phyloP scores from a whole-genome alignment of 2,113 vertebrate genomes.

The Hippopotamus amphibius region DNA sequence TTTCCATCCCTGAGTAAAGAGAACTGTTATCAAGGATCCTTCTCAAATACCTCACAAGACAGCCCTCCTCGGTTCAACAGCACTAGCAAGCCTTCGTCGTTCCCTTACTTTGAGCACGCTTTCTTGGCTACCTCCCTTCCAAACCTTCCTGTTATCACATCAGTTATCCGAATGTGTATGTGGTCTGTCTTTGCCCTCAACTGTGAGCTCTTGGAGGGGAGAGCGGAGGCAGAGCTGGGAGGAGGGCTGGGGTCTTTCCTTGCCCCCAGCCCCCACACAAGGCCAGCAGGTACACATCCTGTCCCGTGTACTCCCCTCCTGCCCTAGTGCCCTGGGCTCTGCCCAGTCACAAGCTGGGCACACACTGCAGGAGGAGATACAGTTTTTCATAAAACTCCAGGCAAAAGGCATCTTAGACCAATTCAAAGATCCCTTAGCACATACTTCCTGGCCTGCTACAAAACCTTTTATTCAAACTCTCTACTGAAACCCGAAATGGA shows the following conservation, averaged over 20 bases:
- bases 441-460: neutral
- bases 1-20: neutral
- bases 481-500: neutral
- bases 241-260: neutral
- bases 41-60: neutral
- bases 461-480: neutral
- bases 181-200: no score
- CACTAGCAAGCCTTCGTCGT: neutral
- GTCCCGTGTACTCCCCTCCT: neutral
- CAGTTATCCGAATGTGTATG: no score
- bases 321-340: neutral
- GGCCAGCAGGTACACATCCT: no score
- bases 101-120: neutral
- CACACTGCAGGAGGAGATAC: fast-evolving
- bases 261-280: neutral
- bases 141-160: neutral
- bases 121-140: neutral
- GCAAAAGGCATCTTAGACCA: neutral
- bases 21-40: neutral
- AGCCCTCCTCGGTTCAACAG: neutral
- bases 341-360: neutral
- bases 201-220: neutral
- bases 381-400: neutral
- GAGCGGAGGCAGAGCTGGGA: no score
- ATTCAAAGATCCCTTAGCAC: neutral